A percentile compares a stretch with the other conserved stretches of the same genome.
These are phyloP conservation scores for Vulpes lagopus DNA, from an alignment of 2,113 vertebrate genomes.

Conservation along the genomic window DNA sequence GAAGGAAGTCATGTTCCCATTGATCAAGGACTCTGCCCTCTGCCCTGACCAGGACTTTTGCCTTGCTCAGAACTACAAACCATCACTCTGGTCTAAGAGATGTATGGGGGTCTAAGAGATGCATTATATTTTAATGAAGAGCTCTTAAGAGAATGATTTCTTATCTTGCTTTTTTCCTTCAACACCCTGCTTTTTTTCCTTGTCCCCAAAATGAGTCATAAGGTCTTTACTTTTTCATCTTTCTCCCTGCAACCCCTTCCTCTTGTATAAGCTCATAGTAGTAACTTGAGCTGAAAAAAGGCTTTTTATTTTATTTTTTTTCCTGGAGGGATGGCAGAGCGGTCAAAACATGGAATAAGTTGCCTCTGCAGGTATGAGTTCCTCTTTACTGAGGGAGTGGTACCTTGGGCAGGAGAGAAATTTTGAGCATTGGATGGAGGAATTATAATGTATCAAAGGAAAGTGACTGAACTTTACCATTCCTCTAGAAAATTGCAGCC, in stretches of 20 bases:
- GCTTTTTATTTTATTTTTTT: neutral
- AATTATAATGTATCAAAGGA: neutral
- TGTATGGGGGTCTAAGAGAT: slow-evolving; percentile 12
- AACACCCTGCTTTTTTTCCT: slow-evolving; percentile 50
- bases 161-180: slow-evolving; percentile 76
- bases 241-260: neutral
- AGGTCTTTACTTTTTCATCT: neutral
- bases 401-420: neutral
- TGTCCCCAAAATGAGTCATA: neutral
- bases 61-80: slow-evolving; percentile 73
- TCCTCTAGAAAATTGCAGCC: neutral
- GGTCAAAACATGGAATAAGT: neutral
- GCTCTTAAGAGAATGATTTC: slow-evolving; percentile 68
- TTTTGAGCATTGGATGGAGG: neutral
- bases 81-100: slow-evolving; percentile 74
- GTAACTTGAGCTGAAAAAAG: neutral
- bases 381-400: neutral
- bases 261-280: neutral
- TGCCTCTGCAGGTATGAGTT: neutral
- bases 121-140: slow-evolving; percentile 72
- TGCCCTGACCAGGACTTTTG: slow-evolving; percentile 64
- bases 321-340: neutral
- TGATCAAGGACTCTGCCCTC: slow-evolving; percentile 73
- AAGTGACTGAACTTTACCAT: neutral
- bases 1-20: slow-evolving; percentile 70